Conservation (phyloP, 2,888 invertebrate genomes). For the Eubasilissa splendida region DNA sequence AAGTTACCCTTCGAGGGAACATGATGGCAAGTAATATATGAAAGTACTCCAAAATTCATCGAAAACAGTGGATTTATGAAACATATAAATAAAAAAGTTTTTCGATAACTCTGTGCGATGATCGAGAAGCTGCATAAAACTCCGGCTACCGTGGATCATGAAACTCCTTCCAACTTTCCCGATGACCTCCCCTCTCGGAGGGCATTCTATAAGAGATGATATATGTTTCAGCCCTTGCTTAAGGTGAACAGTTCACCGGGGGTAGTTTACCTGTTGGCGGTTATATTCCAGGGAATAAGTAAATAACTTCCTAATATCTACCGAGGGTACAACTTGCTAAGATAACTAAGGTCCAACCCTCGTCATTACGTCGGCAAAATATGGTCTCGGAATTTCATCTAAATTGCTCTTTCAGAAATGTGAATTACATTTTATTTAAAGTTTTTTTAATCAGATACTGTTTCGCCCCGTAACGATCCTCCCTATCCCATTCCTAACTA, state of each 20-base stretch:
- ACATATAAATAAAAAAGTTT: not conserved
- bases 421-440: not conserved
- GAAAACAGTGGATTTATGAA: not conserved
- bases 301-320: slow-evolving; percentile 47
- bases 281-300: slow-evolving; percentile 50
- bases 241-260: slow-evolving; percentile 18
- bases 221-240: not conserved
- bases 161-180: not conserved
- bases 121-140: slow-evolving; percentile 10
- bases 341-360: slow-evolving; percentile 35
- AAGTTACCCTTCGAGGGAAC: no score
- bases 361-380: slow-evolving; percentile 22
- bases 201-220: not conserved
- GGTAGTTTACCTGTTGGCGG: slow-evolving; percentile 39
- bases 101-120: not conserved
- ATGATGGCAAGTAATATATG: no score
- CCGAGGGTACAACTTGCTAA: slow-evolving; percentile 36
- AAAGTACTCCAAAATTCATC: not conserved
- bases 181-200: not conserved
- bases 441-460: no score
- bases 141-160: not conserved
- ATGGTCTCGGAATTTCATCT: not conserved
- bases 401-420: not conserved
- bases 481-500: no score
- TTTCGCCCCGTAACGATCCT: no score